These are phyloP conservation scores for Anabacerthia variegaticeps DNA, from an alignment of 2,797 vertebrate genomes.

Conservation along the genomic window DNA sequence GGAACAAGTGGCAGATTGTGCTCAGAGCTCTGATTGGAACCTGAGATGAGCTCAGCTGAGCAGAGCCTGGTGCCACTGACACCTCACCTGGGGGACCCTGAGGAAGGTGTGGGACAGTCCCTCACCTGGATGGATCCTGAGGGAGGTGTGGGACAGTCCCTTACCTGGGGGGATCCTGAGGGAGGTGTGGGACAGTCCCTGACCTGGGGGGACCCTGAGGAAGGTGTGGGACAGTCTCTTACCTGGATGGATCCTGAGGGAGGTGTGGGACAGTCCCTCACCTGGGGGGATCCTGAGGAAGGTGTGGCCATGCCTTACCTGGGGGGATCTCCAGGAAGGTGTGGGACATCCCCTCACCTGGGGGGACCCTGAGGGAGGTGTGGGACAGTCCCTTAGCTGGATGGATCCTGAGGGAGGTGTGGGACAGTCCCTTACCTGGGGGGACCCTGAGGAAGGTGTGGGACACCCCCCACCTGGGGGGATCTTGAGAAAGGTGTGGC, in stretches of 20 bases:
- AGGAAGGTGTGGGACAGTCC: rapidly evolving
- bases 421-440: too few relatives aligned
- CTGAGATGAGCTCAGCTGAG: neutral
- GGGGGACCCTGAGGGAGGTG: slow-evolving; percentile 76
- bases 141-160: neutral
- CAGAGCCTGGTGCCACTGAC: neutral
- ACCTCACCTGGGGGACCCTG: too few relatives aligned
- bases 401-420: too few relatives aligned
- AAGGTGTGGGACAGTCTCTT: neutral
- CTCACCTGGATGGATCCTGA: slow-evolving; percentile 93
- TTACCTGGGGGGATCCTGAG: slow-evolving; percentile 92
- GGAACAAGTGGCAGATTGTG: neutral
- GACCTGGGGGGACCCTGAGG: slow-evolving; percentile 93
- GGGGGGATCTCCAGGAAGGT: too few relatives aligned
- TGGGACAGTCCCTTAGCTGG: too few relatives aligned
- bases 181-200: too few relatives aligned
- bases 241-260: too few relatives aligned
- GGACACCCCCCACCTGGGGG: neutral
- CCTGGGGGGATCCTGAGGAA: too few relatives aligned
- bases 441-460: too few relatives aligned
- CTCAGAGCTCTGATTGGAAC: neutral
- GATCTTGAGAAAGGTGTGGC: slow-evolving; percentile 80
- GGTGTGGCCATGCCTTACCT: too few relatives aligned
- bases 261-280: too few relatives aligned
- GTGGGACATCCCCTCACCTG: slow-evolving; percentile 76